Base-by-base conservation (phyloP, 2,888 invertebrate genomes). In the Agapostemon virescens region DNA sequence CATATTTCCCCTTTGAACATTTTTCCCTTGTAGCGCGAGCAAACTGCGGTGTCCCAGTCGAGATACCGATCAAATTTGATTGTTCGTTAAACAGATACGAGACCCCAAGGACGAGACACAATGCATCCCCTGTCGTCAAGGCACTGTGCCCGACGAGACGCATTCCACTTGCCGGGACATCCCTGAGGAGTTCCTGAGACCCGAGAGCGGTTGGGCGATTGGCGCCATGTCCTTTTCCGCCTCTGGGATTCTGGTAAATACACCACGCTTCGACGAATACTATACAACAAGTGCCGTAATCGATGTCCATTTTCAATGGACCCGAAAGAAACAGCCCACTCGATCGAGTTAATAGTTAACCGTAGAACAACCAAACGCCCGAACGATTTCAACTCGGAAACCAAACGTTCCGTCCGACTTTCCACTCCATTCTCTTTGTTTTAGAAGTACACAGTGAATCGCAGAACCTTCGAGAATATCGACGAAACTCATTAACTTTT, bases 141-240 rank as follows among this genome's bases (percentile, higher is more conserved):
- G 98, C 38, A 97, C 97, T 0, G 93, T 98, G 49, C 98, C 98
- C 0, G 96, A 97, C 92, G 93, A 93, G 0, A 95, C 95, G 69
- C 96, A 97, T 86, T 95, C 96, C 36, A 93, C 93, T 86, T 98
- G 97, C 93, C 94, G 95, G 20, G 94, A 95, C 77, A 97, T 98
- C 84, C 97, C 97, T 0, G 97, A 97, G 93, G 96, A 97, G 75
- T 97, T 97, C 92, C 94, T 97, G 79, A 94, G 96, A 30, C 95
- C 96, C 17, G 96, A 96, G 91, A 97, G 97, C 83, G 97, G 96
- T 68, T 97, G 98, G 96, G 98, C 98, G 6, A 98, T 98, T 80
- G 98, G 97, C 0, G 98, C 98, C 17, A 97, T 98, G 97, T 95
- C 96, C 15, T 96, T 98, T 91, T 97, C 98, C 45, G 95, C 97